Evolutionary conservation across 1,140 invertebrate species (phyloP).

Genomic region (Helicoverpa armigera): DNA sequence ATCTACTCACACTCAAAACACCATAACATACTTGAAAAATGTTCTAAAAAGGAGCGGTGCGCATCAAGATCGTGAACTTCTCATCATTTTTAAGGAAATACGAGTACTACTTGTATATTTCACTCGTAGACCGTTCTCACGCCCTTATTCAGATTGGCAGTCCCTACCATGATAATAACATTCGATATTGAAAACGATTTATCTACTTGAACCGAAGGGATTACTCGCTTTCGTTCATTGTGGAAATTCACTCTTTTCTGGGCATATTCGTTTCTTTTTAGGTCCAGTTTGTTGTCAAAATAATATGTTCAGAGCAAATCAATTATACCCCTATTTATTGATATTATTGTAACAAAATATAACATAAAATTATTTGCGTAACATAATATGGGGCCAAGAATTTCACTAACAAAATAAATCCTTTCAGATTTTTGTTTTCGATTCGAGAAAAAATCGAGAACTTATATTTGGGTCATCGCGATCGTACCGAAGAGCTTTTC

Average conservation of each 20-base stretch:
- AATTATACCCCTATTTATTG: too few relatives aligned
- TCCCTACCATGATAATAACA: not conserved
- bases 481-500: not conserved
- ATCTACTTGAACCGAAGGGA: too few relatives aligned
- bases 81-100: slow-evolving; percentile 12
- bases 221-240: too few relatives aligned
- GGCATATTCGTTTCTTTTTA: too few relatives aligned
- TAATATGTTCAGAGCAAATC: too few relatives aligned
- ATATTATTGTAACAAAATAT: too few relatives aligned
- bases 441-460: slow-evolving; percentile 9
- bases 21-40: not conserved
- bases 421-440: not conserved
- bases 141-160: slow-evolving; percentile 9
- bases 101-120: slow-evolving; percentile 25
- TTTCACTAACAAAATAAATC: too few relatives aligned
- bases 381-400: too few relatives aligned
- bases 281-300: too few relatives aligned
- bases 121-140: not conserved
- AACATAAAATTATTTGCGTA: too few relatives aligned
- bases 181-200: too few relatives aligned
- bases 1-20: not conserved
- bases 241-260: too few relatives aligned
- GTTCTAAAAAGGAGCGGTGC: not conserved
- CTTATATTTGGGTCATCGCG: not conserved
- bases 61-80: not conserved